Evolutionary conservation across 2,888 invertebrate genomes (phyloP), one percentile per base, ranked within the genome.

Genomic region (Arge pagana): DNA sequence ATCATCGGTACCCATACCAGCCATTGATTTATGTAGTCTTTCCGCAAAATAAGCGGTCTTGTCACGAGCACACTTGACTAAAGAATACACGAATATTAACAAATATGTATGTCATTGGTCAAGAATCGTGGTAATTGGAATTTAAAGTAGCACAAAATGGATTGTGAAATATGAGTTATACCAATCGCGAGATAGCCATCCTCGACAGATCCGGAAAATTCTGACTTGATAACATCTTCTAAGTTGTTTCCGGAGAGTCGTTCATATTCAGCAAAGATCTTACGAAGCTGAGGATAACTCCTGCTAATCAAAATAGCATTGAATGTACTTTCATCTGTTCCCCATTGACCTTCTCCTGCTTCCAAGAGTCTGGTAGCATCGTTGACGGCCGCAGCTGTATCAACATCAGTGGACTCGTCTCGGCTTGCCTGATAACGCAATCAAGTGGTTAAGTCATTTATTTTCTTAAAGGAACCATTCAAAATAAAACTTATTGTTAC

Each of bases 1-100:
- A 74, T 96, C 95, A 70, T 89, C 89, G 7, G 95, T 96, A 54
- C 96, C 96, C 64, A 90, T 79, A 5, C 96, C 95, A 68, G 88
- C 87, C 91, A 96, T 93, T 19, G 90, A 86, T 72, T 90, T 86
- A 78, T 93, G 87, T 42, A 96, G 80, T 36, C 89, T 85, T 68
- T 90, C 87, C 1, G 94, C 95, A 77, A 93, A 95, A 81, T 88
- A 96, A 15, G 84, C 82, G 1, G 89, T 84, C 74, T 88, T 88
- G 76, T 92, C 89, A 68, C 86, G 85, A 1, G 90, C 88, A 60
- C 88, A 88, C 76, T 86, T 86, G 53, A 90, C 88, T 87, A 71
- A 10, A 75, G n/a, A 45, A 33, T 33, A 33, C 8, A n/a, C 28
- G n/a, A 75, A 36, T 53, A 54, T 16, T 52, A 21, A 60, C 26